phyloP scores from a whole-genome alignment of 2,113 vertebrate genomes.

The Archilochus colubris region DNA sequence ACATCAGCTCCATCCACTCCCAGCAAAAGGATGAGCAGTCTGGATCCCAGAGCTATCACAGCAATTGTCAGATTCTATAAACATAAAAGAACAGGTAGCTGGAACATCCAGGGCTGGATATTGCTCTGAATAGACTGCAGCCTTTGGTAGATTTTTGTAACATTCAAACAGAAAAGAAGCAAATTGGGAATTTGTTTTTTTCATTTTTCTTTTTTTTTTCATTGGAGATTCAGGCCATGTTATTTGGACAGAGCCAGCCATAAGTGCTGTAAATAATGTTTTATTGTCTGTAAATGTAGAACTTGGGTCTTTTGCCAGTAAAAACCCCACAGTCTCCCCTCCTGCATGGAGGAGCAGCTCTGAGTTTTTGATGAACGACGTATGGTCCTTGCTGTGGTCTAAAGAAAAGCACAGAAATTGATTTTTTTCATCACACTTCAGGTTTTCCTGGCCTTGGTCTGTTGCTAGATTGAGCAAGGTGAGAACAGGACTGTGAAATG shows the following conservation, averaged over 20 bases:
- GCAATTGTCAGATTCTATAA: not conserved
- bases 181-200: not conserved
- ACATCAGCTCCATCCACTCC: not conserved
- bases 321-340: not conserved
- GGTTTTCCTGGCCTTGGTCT: not conserved
- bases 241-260: not conserved
- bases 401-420: not conserved
- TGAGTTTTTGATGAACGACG: not conserved
- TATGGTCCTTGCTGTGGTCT: not conserved
- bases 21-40: not conserved
- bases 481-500: not conserved
- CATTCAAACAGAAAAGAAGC: not conserved
- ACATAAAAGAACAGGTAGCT: not conserved
- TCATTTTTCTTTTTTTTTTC: not conserved
- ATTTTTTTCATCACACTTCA: not conserved
- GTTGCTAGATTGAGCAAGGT: not conserved
- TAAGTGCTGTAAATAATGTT: accelerated
- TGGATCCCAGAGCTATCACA: not conserved
- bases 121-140: not conserved
- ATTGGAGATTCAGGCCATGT: not conserved
- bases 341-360: not conserved
- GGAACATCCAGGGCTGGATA: not conserved
- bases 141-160: not conserved
- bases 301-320: not conserved
- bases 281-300: not conserved